These are phyloP conservation scores for Leptinotarsa undecemlineata DNA, from an alignment of 1,140 invertebrate species.

Conservation along the genomic window DNA sequence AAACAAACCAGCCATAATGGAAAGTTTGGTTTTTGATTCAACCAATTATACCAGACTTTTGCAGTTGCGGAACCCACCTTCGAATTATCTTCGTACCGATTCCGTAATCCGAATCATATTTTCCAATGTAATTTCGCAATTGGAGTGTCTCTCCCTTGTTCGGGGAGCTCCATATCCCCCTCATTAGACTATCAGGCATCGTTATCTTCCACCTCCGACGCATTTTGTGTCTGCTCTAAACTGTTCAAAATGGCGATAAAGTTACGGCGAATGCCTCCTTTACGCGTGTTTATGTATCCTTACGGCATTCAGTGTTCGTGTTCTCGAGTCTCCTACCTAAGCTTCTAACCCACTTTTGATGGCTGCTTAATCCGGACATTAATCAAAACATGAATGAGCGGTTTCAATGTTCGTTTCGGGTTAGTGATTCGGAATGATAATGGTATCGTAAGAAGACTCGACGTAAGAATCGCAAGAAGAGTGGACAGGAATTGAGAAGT, in stretches of 20 bases:
- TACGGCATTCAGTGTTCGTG: conserved; percentile 44
- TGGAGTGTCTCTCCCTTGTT: conserved; percentile 26
- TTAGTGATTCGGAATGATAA: too few relatives aligned
- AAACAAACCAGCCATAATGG: too few relatives aligned
- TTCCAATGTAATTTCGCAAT: conserved; percentile 42
- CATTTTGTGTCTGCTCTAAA: conserved; percentile 43
- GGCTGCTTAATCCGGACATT: conserved; percentile 24
- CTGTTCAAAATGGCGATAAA: conserved; percentile 49
- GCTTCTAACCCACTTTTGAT: conserved; percentile 37
- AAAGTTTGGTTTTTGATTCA: too few relatives aligned
- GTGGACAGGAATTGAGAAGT: too few relatives aligned
- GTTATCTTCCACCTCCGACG: conserved; percentile 52
- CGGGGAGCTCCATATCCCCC: conserved; percentile 24
- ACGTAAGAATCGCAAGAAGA: too few relatives aligned
- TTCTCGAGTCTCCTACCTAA: conserved; percentile 42
- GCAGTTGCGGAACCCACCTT: not conserved
- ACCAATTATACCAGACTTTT: too few relatives aligned
- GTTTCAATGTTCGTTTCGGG: not conserved
- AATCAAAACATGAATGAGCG: conserved; percentile 20
- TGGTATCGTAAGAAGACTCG: too few relatives aligned
- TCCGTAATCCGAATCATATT: conserved; percentile 41
- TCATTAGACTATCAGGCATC: conserved; percentile 49
- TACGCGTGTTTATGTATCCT: conserved; percentile 52
- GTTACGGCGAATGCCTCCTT: conserved; percentile 50
- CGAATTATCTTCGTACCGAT: not conserved